Conservation (phyloP, 2,888 invertebrate genomes). For the Hypolimnas misippus region DNA sequence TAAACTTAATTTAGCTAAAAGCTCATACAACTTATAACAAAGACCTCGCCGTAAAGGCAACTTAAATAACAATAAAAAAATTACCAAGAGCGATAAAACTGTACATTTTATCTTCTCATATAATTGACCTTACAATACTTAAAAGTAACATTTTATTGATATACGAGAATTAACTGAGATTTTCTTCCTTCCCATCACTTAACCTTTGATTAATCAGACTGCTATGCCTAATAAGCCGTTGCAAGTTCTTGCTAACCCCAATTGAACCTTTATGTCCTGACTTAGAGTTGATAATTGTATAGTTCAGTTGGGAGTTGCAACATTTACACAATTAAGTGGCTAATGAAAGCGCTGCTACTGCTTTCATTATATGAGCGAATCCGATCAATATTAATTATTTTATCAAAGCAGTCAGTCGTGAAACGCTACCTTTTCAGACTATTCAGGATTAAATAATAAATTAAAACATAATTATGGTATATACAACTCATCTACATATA, state of each 20-base stretch:
- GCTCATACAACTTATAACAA: not conserved
- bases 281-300: constrained; percentile 2
- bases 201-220: constrained; percentile 52
- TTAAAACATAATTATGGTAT: constrained; percentile 1
- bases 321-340: constrained; percentile 10
- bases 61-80: constrained; percentile 5
- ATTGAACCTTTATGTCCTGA: not conserved
- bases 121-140: constrained; percentile 7
- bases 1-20: not conserved
- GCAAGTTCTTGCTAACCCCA: not conserved
- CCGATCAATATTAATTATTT: constrained; percentile 33
- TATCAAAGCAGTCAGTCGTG: constrained; percentile 24
- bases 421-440: constrained; percentile 21
- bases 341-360: constrained; percentile 29
- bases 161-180: constrained; percentile 46
- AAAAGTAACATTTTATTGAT: constrained; percentile 3
- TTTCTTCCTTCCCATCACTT: constrained; percentile 54
- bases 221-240: constrained; percentile 12
- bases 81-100: not conserved
- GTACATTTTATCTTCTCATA: not conserved
- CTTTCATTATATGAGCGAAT: constrained; percentile 30
- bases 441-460: constrained; percentile 17
- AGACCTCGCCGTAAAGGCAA: not conserved
- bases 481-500: too few species aligned
- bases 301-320: not conserved